Base-by-base conservation (phyloP, 1,140 invertebrate species). In the Sycophila sp. region DNA sequence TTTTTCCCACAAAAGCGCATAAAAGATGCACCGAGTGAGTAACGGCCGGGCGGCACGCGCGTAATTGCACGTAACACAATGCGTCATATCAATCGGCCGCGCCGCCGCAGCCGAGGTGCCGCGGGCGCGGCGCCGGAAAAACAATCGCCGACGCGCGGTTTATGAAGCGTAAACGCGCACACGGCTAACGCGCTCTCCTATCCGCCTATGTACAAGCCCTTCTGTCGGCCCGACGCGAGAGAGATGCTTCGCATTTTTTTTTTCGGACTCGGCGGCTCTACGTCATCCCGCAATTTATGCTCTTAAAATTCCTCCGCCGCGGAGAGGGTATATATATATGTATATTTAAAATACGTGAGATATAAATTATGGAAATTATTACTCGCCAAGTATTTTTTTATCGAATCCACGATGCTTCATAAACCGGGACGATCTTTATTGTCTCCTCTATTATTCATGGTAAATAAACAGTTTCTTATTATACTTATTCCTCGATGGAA, bases 91-190 rank as follows among this genome's bases (percentile, higher is more conserved):
- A 7, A 32, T 36, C 22, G 19, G n/a, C n/a, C n/a, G n/a, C n/a
- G n/a, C n/a, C n/a, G n/a, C n/a, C n/a, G n/a, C n/a, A n/a, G n/a
- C 11, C 38, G 38, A 15, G 38, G 11, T 15, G 3, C 11, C 38
- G 49, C 6, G 11, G 2, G 11, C 24, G 24, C 53, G 30, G 34
- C 8, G 10, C 15, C 2, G 63, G 34, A 55, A 65, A 65, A 65
- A 65, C 47, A 65, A 65, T 55, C 28, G 49, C 30, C n/a, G 30
- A 30, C 47, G 28, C n/a, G 36, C 40, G 59, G 26, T 66, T 66
- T 66, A 66, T 66, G 64, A 66, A 66, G 64, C 64, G 64, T 66
- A 51, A 65, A 53, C 42, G 30, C 45, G 42, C 34, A 32, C 49
- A 26, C 24, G 26, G 22, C 3, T 28, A 6, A 28, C 17, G 30